Base-by-base conservation (phyloP, 2,113 vertebrate species). In the Columba livia region DNA sequence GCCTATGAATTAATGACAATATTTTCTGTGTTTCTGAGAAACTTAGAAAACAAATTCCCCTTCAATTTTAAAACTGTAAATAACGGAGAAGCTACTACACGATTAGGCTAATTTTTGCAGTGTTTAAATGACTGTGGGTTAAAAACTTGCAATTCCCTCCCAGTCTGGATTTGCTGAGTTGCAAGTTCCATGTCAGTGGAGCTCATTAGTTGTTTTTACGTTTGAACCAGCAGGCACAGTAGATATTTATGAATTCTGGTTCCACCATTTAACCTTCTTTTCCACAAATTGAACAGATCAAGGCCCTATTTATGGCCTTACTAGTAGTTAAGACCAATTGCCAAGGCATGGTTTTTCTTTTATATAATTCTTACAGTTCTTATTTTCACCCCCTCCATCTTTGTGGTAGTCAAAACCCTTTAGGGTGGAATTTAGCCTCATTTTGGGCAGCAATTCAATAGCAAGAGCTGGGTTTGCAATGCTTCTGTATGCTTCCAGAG, bases 1-100 rank as follows among this genome's bases (percentile, higher is more conserved):
- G 74, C 82, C 38, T 90, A 60, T 77, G 34, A 88, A 88, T 73
- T 93, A 83, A 58, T 34, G 34, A 62, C 1, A 3, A 77, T 71
- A 88, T 91, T 91, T 85, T 91, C 71, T 80, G 12, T 29, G 21
- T 87, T 71, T 69, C 61, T 4, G 5, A 73, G 62, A 82, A 47
- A 85, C 70, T 88, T 53, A 73, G 38, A 34, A 85, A 93, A 56
- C n/a, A 74, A 88, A 94, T 90, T 74, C 53, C 23, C 18, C 51
- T 85, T 85, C 61, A 86, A 75, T 85, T 92, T 89, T 78, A 74
- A 83, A 73, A 66, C 34, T 83, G 56, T 51, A 83, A 94, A 62
- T 34, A 71, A 89, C 74, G 29, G 12, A 92, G 72, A 87, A 79
- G 21, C 31, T 62, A 70, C 47, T 44, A 60, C 26, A 64, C 26